Evolutionary conservation across 2,888 invertebrate genomes (phyloP).

Genomic region (Actias luna): DNA sequence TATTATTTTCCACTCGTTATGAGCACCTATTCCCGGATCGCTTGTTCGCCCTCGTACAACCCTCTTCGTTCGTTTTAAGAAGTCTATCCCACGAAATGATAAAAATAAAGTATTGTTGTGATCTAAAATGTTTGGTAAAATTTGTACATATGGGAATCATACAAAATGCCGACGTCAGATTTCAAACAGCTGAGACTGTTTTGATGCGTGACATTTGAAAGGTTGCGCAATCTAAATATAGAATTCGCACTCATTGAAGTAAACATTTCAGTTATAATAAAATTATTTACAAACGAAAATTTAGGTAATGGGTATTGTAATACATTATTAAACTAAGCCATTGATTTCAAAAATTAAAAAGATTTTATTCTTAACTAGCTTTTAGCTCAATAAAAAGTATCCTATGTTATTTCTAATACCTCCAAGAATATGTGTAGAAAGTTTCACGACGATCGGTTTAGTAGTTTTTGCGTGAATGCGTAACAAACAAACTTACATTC

Average conservation of each 20-base stretch:
- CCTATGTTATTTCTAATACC: no score
- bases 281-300: background rate
- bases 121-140: background rate
- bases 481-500: no score
- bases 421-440: no score
- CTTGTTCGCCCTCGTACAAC: background rate
- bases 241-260: background rate
- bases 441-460: no score
- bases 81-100: background rate
- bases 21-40: slow-evolving; percentile 2
- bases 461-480: no score
- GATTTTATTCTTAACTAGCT: no score
- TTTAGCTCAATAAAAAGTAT: no score
- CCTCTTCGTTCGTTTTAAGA: background rate
- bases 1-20: background rate
- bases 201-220: background rate
- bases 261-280: background rate
- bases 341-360: no score
- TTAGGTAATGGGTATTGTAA: no score
- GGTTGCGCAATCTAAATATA: background rate
- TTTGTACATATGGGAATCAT: no score
- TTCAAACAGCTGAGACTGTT: background rate
- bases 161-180: background rate
- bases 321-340: no score
- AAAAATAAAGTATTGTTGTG: background rate